Evolutionary conservation across 2,113 vertebrate species (phyloP).

Genomic region (Scatophagus argus): DNA sequence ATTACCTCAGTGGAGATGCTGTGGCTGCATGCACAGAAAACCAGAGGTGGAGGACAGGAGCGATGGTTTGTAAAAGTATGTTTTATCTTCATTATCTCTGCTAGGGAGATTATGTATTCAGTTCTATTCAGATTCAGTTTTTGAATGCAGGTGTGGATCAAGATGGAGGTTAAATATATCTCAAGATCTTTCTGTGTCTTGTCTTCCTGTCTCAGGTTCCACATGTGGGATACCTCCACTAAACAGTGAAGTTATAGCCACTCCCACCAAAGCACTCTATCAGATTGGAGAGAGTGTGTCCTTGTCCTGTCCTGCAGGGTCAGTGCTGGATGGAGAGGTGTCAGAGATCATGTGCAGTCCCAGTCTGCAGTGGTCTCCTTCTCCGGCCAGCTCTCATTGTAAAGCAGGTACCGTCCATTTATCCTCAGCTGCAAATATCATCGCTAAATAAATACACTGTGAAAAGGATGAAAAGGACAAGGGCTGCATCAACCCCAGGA

Average conservation of each 20-base stretch:
- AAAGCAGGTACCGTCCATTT: conserved; percentile 81
- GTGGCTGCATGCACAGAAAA: conserved; percentile 85
- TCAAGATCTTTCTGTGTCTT: not conserved
- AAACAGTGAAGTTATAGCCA: conserved; percentile 71
- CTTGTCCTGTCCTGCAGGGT: conserved; percentile 84
- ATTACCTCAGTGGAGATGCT: conserved; percentile 85
- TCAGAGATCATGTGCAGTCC: conserved; percentile 85
- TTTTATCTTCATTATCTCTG: conserved; percentile 20
- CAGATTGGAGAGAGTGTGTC: conserved; percentile 87
- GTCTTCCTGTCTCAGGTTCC: conserved; percentile 65
- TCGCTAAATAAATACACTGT: too few relatives aligned
- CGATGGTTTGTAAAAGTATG: conserved; percentile 88
- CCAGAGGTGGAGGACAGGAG: conserved; percentile 83
- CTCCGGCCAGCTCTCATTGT: conserved; percentile 79
- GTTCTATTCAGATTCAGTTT: not conserved
- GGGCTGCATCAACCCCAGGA: too few relatives aligned
- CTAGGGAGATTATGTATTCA: too few relatives aligned
- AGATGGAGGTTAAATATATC: not conserved
- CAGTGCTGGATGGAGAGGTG: conserved; percentile 78
- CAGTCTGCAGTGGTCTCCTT: conserved; percentile 92
- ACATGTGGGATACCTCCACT: conserved; percentile 84
- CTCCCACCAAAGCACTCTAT: conserved; percentile 84
- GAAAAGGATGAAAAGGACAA: too few relatives aligned
- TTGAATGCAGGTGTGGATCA: not conserved
- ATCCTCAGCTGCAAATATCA: not conserved